phyloP scores from a whole-genome alignment of 2,113 vertebrate genomes.

The Neotragus moschatus region DNA sequence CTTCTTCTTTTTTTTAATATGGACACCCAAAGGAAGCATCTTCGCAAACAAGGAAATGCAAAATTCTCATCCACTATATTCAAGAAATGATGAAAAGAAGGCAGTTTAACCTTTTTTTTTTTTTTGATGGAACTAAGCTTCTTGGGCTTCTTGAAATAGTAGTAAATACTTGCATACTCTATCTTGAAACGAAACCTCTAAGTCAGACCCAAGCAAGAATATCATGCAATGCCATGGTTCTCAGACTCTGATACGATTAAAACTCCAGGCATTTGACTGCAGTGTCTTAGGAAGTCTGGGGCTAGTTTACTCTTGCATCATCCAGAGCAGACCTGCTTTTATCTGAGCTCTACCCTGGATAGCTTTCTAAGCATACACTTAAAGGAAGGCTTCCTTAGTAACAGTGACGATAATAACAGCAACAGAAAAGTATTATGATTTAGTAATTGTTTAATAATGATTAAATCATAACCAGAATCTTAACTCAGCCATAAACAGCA shows the following conservation, averaged over 20 bases:
- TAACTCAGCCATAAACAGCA: neutral
- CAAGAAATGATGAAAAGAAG: neutral
- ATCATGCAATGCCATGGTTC: neutral
- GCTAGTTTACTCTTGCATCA: neutral
- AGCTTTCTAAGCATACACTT: neutral
- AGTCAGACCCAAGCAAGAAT: neutral
- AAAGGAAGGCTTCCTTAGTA: neutral
- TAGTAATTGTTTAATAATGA: neutral
- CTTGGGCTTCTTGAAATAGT: neutral
- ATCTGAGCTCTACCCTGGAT: neutral
- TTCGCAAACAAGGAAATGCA: neutral
- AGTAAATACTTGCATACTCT: neutral
- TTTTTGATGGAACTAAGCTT: neutral
- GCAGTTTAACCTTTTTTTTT: neutral
- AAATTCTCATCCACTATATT: neutral
- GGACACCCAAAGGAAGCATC: neutral
- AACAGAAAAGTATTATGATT: neutral
- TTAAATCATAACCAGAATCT: neutral
- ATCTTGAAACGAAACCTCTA: neutral
- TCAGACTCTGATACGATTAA: neutral
- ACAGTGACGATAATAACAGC: neutral
- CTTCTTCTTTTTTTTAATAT: neutral
- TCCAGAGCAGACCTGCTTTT: neutral
- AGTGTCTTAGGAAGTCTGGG: neutral
- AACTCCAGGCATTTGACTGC: neutral